Evolutionary conservation across 2,888 invertebrate species (phyloP), one percentile per base, ranked within the genome.

Genomic region (Eledona agricola): DNA sequence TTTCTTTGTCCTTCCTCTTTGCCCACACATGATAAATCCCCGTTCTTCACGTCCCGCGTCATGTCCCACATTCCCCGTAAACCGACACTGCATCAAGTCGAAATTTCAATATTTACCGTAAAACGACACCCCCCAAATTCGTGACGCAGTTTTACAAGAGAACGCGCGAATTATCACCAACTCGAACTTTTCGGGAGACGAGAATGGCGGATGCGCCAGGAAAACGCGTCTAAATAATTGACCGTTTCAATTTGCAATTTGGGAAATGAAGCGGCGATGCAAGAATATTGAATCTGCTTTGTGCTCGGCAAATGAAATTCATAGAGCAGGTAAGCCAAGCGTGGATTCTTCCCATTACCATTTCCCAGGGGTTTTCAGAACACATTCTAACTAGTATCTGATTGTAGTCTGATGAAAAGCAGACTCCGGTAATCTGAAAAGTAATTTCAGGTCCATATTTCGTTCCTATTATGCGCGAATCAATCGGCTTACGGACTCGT

Each of bases 1-100:
- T 65, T 64, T 60, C 66, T 64, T 63, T 66, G 64, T 65, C 62
- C 60, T 60, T 59, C 59, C 56, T 60, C 61, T 52, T 45, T 52
- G 56, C 51, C 51, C 50, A 51, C 57, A 55, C 57, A 54, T 52
- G 53, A 59, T 55, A 57, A 57, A 61, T 60, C 56, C 58, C 50
- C 57, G 45, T 57, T 49, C 37, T 35, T 37, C 42, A 50, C 32
- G 52, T 38, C 38, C 40, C 40, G 17, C 22, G 49, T 26, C 52
- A 46, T 52, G 45, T 45, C 17, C 46, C 35, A 46, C 52, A 46
- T 52, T 43, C 25, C 28, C 47, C 6, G 32, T 32, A 45, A 45
- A 19, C 32, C 28, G 32, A 42, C 29, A 23, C 29, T 47, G 10
- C 15, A 29, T 47, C 38, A 28, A 47, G 31, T 7, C 29, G 17